Base-by-base conservation (phyloP, 2,888 invertebrate species). In the Dolichomitus sp. region DNA sequence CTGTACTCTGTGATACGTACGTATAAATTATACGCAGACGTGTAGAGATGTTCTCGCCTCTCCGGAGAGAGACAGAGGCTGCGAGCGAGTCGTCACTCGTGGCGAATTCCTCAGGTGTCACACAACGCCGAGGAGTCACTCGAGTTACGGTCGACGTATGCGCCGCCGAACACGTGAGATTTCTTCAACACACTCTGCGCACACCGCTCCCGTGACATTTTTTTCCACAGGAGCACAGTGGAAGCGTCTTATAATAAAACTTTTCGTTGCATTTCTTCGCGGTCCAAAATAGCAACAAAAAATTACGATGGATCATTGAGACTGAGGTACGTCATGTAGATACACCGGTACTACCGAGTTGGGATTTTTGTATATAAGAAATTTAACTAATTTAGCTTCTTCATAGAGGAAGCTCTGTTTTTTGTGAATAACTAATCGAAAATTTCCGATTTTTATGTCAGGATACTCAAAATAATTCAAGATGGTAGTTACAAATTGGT, bases 61-160 rank as follows among this genome's bases (percentile, higher is more conserved):
- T 57, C 48, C 33, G 73, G 48, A 74, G 66, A 65, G 54, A 65
- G 45, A 61, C 30, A 59, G 59, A 61, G 19, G 19, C 61, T 61
- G 61, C 33, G 57, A 57, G 27, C 57, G 61, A 33, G 61, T 61
- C 77, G 81, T 78, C 63, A 57, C 69, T 73, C 72, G 73, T 52
- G 68, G 81, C 73, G 63, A 82, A 82, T 82, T 82, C 78, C 78
- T 78, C 78, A 57, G 74, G 81, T 82, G 81, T 82, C 81, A 82
- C 81, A 82, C 65, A 74, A 73, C 63, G 63, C 61, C 52, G 65
- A 69, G 48, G 45, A 72, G 76, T 81, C 81, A 72, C 76, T 72
- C 73, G 74, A 75, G 65, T 50, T 81, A 66, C 72, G 76, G 66
- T 72, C 76, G 65, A 48, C 70, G 37, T 61, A 61, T 61, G 37